Evolutionary conservation across 2,113 vertebrate species (phyloP).

Genomic region (Semicossyphus pulcher): DNA sequence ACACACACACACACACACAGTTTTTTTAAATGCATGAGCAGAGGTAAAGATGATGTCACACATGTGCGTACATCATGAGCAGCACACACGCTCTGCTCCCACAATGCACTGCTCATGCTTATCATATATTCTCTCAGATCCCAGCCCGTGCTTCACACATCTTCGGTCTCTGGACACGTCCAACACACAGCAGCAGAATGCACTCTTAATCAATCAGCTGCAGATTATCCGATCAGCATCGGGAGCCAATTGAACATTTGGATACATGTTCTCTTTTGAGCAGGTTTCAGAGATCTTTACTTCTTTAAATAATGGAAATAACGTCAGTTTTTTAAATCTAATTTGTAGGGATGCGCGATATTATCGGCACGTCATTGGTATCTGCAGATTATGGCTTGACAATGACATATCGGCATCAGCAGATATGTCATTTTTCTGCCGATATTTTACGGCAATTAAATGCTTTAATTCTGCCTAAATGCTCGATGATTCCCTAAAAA

Average conservation of each 20-base stretch:
- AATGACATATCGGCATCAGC: no score
- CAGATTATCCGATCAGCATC: slow-evolving; percentile 52
- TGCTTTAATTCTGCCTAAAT: no score
- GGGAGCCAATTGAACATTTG: slow-evolving; percentile 60
- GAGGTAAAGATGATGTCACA: neutral
- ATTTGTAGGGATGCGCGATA: no score
- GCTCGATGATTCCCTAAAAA: no score
- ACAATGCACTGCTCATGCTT: slow-evolving; percentile 33
- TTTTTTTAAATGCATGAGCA: no score
- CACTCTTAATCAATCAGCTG: slow-evolving; percentile 62
- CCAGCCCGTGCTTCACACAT: slow-evolving; percentile 25
- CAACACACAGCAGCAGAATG: slow-evolving; percentile 38
- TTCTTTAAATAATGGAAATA: slow-evolving; percentile 27
- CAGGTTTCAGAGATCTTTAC: slow-evolving; percentile 24
- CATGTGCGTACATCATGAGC: slow-evolving; percentile 4
- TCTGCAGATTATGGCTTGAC: no score
- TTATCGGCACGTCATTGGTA: no score
- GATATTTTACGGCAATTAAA: no score
- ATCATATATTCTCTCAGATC: slow-evolving; percentile 70
- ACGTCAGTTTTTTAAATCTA: no score
- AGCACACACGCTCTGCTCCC: neutral
- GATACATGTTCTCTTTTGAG: slow-evolving; percentile 32
- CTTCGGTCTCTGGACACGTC: slow-evolving; percentile 55
- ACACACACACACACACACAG: no score
- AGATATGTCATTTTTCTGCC: no score